Conservation (phyloP, 2,797 vertebrate genomes). For the Anguilla obscura region DNA sequence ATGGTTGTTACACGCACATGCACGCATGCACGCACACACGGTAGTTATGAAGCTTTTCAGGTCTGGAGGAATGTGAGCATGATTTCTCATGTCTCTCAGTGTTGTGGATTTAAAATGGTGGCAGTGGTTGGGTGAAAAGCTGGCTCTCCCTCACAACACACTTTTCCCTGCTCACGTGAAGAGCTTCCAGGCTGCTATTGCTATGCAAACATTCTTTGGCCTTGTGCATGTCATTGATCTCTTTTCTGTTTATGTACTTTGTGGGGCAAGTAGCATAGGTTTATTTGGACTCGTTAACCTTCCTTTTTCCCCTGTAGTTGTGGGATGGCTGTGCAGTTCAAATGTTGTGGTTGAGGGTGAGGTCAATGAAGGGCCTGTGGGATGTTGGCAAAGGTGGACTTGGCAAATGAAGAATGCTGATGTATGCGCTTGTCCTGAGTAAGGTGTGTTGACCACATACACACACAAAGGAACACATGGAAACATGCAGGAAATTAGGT, state of each 20-base stretch:
- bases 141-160: background rate
- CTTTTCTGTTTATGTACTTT: constrained; percentile 28
- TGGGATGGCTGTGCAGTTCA: background rate
- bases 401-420: constrained; percentile 7
- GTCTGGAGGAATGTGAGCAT: constrained; percentile 39
- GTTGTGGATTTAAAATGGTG: background rate
- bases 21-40: background rate
- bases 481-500: background rate
- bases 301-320: background rate
- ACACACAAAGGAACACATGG: background rate
- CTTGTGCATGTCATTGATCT: constrained; percentile 33
- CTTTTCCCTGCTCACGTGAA: background rate
- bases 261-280: background rate
- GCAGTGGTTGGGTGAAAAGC: background rate
- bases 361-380: background rate
- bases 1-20: background rate
- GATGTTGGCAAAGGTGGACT: background rate
- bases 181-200: too few relatives aligned
- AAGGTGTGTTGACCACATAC: background rate
- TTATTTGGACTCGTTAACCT: constrained; percentile 10
- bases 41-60: constrained; percentile 24
- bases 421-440: background rate
- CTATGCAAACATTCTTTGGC: constrained; percentile 35
- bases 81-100: constrained; percentile 29
- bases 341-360: constrained; percentile 26